Conservation (phyloP, 1,140 invertebrate genomes). For the Pseudoatta argentina region DNA sequence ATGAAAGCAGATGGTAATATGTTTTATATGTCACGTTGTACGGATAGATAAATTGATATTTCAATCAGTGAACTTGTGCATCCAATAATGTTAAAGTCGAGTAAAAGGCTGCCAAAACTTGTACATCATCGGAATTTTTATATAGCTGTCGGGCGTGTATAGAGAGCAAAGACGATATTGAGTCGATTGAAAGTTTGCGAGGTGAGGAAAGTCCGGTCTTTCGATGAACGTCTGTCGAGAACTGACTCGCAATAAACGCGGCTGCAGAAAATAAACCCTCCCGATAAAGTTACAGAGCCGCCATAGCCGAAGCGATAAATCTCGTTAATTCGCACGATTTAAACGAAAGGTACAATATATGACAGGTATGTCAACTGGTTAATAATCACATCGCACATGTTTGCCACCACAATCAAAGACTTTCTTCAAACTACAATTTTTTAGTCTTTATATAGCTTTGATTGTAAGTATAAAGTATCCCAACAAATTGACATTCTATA, state of each 20-base stretch:
- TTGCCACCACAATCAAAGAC: background rate
- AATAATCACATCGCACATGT: background rate
- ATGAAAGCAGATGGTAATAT: background rate
- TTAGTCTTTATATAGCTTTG: too few relatives aligned
- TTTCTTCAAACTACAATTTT: background rate
- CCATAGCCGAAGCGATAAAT: constrained; percentile 38
- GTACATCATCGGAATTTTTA: constrained; percentile 30
- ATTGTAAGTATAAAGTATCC: too few relatives aligned
- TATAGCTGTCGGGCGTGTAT: constrained; percentile 1
- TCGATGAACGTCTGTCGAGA: constrained; percentile 55
- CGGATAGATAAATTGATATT: constrained; percentile 19
- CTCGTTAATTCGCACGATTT: constrained; percentile 56
- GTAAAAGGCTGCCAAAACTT: constrained; percentile 36
- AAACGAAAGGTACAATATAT: constrained; percentile 1
- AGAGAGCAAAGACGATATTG: constrained; percentile 42
- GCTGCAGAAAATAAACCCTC: constrained; percentile 38
- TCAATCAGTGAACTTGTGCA: background rate
- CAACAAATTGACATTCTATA: too few relatives aligned
- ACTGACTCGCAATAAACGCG: constrained; percentile 57
- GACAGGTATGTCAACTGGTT: background rate
- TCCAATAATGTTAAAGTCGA: background rate
- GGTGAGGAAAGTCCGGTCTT: constrained; percentile 55
- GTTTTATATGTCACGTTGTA: background rate
- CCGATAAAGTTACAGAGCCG: constrained; percentile 27
- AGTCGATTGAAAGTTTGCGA: constrained; percentile 67